Conservation (phyloP, 2,113 vertebrate species). For the Muscicapa adusta region DNA sequence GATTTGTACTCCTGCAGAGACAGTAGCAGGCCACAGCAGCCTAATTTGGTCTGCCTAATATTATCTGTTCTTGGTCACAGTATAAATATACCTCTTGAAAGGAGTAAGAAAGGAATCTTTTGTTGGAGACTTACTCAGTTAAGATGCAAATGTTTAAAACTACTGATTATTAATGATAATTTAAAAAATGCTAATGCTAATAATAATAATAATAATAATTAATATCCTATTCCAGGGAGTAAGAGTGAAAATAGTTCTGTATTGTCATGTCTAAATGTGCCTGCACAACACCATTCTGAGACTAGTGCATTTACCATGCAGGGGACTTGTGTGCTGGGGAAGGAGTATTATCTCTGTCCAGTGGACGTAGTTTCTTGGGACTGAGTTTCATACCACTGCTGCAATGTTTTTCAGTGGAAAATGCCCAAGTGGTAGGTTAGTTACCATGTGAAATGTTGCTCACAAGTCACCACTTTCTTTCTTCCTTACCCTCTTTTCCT, state of each 20-base stretch:
- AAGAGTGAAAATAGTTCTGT: neutral
- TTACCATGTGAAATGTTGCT: neutral
- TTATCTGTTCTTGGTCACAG: neutral
- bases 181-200: no score
- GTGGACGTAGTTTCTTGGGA: neutral
- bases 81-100: neutral
- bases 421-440: neutral
- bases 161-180: neutral
- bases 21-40: neutral
- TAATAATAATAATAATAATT: no score
- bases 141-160: neutral
- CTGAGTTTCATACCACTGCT: neutral
- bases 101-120: neutral
- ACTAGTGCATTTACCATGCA: neutral
- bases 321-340: neutral
- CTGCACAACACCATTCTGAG: neutral
- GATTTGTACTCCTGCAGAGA: neutral
- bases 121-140: neutral
- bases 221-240: neutral
- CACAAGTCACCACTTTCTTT: neutral
- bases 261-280: neutral
- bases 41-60: neutral
- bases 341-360: neutral
- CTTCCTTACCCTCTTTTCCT: neutral
- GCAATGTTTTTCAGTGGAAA: neutral